phyloP scores from a whole-genome alignment of 2,888 invertebrate genomes.

The Phytoseiulus persimilis region DNA sequence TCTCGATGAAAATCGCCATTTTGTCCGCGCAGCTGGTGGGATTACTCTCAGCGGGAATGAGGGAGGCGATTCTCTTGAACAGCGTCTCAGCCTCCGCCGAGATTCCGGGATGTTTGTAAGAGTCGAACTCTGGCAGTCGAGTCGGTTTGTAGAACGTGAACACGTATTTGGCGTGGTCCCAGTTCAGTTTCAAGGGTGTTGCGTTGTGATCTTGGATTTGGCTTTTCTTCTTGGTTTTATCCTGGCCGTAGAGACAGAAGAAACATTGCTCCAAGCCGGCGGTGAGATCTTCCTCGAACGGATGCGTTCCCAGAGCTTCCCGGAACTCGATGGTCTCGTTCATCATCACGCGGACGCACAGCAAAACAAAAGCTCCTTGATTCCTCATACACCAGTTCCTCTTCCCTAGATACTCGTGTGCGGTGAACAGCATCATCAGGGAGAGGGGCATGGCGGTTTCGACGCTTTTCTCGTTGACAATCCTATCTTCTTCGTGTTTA shows the following conservation, averaged over 20 bases:
- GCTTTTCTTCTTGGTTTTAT: slow-evolving; percentile 61
- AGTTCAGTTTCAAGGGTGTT: slow-evolving; percentile 59
- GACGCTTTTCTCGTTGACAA: slow-evolving; percentile 48
- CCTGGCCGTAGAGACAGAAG: slow-evolving; percentile 73
- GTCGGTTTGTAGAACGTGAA: slow-evolving; percentile 72
- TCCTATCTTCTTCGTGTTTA: slow-evolving; percentile 51
- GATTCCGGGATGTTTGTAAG: slow-evolving; percentile 63
- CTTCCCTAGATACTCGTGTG: slow-evolving; percentile 71
- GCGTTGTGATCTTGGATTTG: slow-evolving; percentile 69
- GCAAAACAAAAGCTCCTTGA: slow-evolving; percentile 67
- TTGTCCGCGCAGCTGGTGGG: slow-evolving; percentile 55
- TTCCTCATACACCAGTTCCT: slow-evolving; percentile 67
- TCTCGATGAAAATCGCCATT: slow-evolving; percentile 62
- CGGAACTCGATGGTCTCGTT: slow-evolving; percentile 43
- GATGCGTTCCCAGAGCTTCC: slow-evolving; percentile 45
- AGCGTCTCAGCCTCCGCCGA: slow-evolving; percentile 61
- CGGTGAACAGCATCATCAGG: slow-evolving; percentile 67
- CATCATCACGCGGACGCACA: slow-evolving; percentile 63
- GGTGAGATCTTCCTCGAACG: slow-evolving; percentile 56
- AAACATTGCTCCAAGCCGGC: slow-evolving; percentile 74
- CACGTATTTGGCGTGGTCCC: slow-evolving; percentile 50
- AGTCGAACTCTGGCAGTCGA: slow-evolving; percentile 70
- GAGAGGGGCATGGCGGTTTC: slow-evolving; percentile 52
- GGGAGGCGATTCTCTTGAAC: slow-evolving; percentile 48
- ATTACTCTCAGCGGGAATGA: slow-evolving; percentile 48